Evolutionary conservation across 1,140 invertebrate genomes (phyloP), one percentile per base, ranked within the genome.

Genomic region (Harlomillsia oculata): DNA sequence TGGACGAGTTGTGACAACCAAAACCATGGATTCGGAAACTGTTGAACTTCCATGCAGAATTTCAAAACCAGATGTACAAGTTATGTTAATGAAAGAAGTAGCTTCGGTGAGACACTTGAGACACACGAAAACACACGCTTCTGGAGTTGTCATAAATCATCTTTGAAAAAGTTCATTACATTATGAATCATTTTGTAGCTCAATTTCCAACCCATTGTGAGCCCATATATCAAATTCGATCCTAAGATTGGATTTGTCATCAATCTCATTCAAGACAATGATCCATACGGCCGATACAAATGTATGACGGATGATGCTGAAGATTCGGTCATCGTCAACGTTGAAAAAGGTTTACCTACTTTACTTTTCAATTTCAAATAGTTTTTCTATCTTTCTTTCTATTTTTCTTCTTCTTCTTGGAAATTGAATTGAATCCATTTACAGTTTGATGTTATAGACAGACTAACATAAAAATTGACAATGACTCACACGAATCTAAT

Each of bases 151-250:
- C n/a, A n/a, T n/a, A n/a, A n/a, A n/a, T n/a, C n/a, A n/a, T n/a
- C n/a, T n/a, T n/a, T n/a, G n/a, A n/a, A n/a, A n/a, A n/a, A n/a
- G n/a, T n/a, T n/a, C n/a, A n/a, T n/a, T n/a, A n/a, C n/a, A n/a
- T 5, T 41, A 39, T 39, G 6, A 20, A 21, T 32, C 23, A 16
- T n/a, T 16, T 39, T 20, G 23, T 32, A 46, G 54, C 20, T 23
- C 2, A 40, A 49, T 16, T 56, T 8, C 21, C 32, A 49, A 11
- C 30, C 13, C 2, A n/a, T 56, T 6, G 37, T 41, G 3, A 60
- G 46, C 46, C 52, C 58, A 9, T 60, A 29, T 45, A 50, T 60
- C 1, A 55, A 60, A 25, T 60, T 28, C 18, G 53, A 60, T 32
- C 58, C 58, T 1, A 53, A 51, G 37, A 45, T 60, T 14, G 58